phyloP scores from a whole-genome alignment of 2,888 invertebrate species.

The Mayetiola destructor region DNA sequence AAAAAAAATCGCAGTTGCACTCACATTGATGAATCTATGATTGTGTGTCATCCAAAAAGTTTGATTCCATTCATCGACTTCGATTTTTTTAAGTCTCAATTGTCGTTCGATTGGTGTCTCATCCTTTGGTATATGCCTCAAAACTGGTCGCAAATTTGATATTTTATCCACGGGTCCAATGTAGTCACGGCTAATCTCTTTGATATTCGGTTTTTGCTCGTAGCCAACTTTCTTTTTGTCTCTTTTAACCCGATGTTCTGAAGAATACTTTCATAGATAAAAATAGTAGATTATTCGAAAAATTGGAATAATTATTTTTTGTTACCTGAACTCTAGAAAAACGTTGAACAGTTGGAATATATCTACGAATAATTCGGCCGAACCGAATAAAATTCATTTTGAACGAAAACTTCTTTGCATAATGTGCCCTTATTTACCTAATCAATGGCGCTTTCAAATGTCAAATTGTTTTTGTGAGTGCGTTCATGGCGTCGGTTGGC shows the following conservation, averaged over 20 bases:
- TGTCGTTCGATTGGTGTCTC: constrained; percentile 52
- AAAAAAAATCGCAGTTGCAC: constrained; percentile 17
- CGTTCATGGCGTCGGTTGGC: no score
- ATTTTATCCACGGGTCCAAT: constrained; percentile 56
- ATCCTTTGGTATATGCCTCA: constrained; percentile 46
- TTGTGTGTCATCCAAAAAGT: constrained; percentile 74
- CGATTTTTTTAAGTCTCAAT: constrained; percentile 48
- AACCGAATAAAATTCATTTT: no score
- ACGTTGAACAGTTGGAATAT: background rate
- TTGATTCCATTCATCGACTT: constrained; percentile 71
- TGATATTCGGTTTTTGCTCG: constrained; percentile 25
- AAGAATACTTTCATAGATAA: background rate
- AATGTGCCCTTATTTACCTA: no score
- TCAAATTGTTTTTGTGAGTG: no score
- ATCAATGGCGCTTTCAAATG: no score
- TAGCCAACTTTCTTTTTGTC: background rate
- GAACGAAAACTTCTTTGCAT: background rate
- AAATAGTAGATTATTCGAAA: constrained; percentile 16
- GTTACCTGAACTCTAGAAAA: background rate
- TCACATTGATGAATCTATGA: constrained; percentile 53
- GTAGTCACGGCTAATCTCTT: constrained; percentile 26
- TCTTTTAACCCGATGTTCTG: background rate
- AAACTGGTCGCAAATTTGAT: constrained; percentile 61
- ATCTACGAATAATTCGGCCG: background rate
- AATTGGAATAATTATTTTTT: background rate